Evolutionary conservation across 2,113 vertebrate species (phyloP), one percentile per base, ranked within the genome.

Genomic region (Nibea coibor): DNA sequence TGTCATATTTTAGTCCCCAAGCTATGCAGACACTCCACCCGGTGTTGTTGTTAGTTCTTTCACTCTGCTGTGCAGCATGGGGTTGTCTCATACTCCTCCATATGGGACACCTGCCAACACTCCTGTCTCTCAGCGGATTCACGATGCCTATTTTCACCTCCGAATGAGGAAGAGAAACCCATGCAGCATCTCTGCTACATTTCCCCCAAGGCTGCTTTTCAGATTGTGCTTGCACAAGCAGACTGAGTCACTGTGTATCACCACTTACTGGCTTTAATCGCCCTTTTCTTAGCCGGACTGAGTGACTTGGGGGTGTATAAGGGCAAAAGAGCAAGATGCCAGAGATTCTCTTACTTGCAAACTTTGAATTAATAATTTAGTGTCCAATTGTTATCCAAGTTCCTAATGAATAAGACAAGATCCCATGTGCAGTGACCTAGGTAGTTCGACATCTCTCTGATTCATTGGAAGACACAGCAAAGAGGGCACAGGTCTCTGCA

Each of bases 81-180:
- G 69, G 72, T 56, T 19, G 77, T 84, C 84, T 90, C 70, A 56
- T 72, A 87, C 80, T 77, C 54, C 24, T 74, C 42, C 14, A 58
- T 75, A 42, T 74, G 83, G 78, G 87, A 85, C 75, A 76, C 75
- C 80, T 88, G 90, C 81, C 90, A 88, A 78, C 87, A 83, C 83
- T 62, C 43, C 14, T 15, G 61, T 80, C 74, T 86, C 80, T 81
- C 91, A 54, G 83, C 16, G 39, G 82, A 85, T 24, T 73, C 53
- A 58, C 82, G 42, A 28, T 61, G 64, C 83, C 84, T 81, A 87
- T 93, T 93, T 87, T 91, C 92, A 90, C 90, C 87, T 92, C 69
- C 3, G 53, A 87, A 83, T 90, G 84, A 88, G 88, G 66, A 72
- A 78, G 68, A 64, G 54, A 67, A 67, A 73, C 58, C 53, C n/a